These are phyloP conservation scores for Acanthurus tractus DNA, from an alignment of 2,797 vertebrate genomes.

Conservation along the genomic window DNA sequence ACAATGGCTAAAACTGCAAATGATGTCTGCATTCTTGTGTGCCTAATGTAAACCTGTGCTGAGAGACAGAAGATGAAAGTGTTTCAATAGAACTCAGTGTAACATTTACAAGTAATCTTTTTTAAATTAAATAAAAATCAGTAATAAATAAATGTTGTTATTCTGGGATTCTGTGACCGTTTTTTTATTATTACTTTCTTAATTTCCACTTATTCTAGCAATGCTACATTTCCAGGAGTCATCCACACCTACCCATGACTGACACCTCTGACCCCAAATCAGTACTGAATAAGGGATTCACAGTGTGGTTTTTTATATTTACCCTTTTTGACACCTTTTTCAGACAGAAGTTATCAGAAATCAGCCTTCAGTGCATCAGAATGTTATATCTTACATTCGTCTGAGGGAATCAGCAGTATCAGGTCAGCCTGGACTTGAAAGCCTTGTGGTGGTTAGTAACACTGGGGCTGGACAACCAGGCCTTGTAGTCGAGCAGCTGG, in stretches of 20 bases:
- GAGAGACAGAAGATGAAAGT: slow-evolving; percentile 70
- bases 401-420: slow-evolving; percentile 43
- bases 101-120: slow-evolving; percentile 83
- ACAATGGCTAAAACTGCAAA: slow-evolving; percentile 68
- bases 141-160: slow-evolving; percentile 68
- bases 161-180: slow-evolving; percentile 18
- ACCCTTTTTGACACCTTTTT: not conserved
- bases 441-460: slow-evolving; percentile 11
- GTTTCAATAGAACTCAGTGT: slow-evolving; percentile 82
- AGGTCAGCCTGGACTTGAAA: slow-evolving; percentile 6
- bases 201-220: not conserved
- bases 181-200: not conserved
- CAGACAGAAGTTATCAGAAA: not conserved
- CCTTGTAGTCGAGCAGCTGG: slow-evolving; percentile 72
- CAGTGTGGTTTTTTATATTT: not conserved
- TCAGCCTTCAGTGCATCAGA: not conserved
- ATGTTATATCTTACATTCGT: slow-evolving; percentile 39
- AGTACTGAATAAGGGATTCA: not conserved
- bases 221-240: not conserved
- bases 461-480: slow-evolving; percentile 34
- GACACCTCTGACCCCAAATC: not conserved
- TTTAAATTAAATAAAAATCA: slow-evolving; percentile 85
- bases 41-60: slow-evolving; percentile 83
- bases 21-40: slow-evolving; percentile 82
- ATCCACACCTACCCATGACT: not conserved